Base-by-base conservation (phyloP, 2,888 invertebrate genomes). In the Peribatodes rhomboidaria region DNA sequence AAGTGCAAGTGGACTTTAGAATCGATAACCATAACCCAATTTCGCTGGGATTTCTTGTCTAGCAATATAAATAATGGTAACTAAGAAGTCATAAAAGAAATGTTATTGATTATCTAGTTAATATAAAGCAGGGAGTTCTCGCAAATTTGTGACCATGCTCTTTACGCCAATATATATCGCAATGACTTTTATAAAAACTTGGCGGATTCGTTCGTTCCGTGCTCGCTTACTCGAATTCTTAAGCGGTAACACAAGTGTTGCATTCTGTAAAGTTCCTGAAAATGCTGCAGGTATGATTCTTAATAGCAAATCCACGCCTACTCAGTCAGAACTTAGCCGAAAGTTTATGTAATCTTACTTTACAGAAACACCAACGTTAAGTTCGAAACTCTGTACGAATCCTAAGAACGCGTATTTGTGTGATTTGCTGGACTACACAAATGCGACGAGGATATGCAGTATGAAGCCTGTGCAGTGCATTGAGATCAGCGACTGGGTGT, bases 101-200 rank as follows among this genome's bases (percentile, higher is more conserved):
- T 53, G 46, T 14, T 52, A 9, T 8, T 33, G 10, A 31, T 33
- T 22, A 49, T 42, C 14, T 47, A 57, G 10, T 42, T 27, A 35
- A 41, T 55, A 27, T 16, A 47, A 13, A 49, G 44, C 47, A 55
- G 31, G 20, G 27, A 66, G 58, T 54, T 61, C 39, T 65, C 50
- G 37, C 14, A 49, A 68, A 50, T 55, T 54, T 50, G 58, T 60
- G 59, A 90, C 68, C 70, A 96, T 96, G 96, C 88, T 97, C 84
- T 94, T 97, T 78, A 97, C 97, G 41, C 90, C 97, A 57, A 97
- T 96, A 88, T 97, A 97, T 86, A 96, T 97, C 91, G 96, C 97
- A 81, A 96, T 97, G 80, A 97, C 97, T 69, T 95, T 96, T 86
- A 90, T 97, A 74, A 97, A 97, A 88, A 96, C 97, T 82, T 96